phyloP scores from a whole-genome alignment of 1,140 invertebrate genomes.

The Drosophila seguyi region DNA sequence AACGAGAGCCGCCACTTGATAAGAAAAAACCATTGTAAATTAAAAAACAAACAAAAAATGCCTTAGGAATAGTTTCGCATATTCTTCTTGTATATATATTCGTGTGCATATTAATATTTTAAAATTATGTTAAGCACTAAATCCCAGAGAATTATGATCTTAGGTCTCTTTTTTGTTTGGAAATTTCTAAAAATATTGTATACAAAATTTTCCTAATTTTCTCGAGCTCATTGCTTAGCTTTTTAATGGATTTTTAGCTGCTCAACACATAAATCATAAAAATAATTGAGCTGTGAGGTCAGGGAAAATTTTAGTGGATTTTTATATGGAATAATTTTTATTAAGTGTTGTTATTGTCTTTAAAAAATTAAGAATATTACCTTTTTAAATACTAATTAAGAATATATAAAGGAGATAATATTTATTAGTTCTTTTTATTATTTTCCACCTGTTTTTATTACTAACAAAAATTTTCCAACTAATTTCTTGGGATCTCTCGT shows the following conservation, averaged over 20 bases:
- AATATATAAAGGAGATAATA: neutral
- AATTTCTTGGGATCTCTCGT: neutral
- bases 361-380: neutral
- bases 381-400: neutral
- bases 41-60: too few relatives aligned
- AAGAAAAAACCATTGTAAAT: neutral
- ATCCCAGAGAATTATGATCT: neutral
- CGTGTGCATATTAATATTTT: neutral
- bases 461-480: neutral
- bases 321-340: neutral
- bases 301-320: neutral
- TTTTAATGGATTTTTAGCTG: neutral
- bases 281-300: neutral
- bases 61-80: neutral
- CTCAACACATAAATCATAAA: constrained; percentile 4
- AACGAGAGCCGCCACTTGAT: neutral
- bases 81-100: neutral
- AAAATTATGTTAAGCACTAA: neutral
- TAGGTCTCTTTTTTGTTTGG: neutral
- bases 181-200: constrained; percentile 9
- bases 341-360: neutral
- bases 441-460: neutral
- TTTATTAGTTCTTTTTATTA: neutral
- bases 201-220: neutral
- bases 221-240: neutral